Evolutionary conservation across 2,797 vertebrate genomes (phyloP).

Genomic region (Fringilla coelebs): DNA sequence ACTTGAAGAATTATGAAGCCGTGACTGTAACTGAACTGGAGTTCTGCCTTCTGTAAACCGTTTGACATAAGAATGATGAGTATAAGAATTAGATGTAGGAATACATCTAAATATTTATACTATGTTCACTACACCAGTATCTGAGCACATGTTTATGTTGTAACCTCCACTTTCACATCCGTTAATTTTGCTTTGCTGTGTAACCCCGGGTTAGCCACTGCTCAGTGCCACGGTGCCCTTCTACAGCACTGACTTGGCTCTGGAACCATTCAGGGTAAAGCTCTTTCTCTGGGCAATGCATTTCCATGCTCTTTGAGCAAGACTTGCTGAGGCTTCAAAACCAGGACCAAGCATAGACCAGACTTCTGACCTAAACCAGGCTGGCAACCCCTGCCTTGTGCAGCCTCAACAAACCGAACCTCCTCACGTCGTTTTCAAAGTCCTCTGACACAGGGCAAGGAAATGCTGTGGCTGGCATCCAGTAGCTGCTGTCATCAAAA

Average conservation of each 20-base stretch:
- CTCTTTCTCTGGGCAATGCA: not conserved
- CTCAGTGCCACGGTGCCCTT: not conserved
- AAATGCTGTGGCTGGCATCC: not conserved
- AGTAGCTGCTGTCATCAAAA: not conserved
- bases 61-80: constrained; percentile 30
- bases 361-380: not conserved
- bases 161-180: not conserved
- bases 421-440: not conserved
- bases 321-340: not conserved
- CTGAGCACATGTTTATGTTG: not conserved
- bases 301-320: not conserved
- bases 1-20: not conserved
- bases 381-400: not conserved
- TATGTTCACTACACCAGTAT: not conserved
- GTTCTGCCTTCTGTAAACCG: constrained; percentile 40
- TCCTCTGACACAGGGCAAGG: not conserved
- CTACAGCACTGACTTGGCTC: not conserved
- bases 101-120: constrained; percentile 54
- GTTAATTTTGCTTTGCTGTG: not conserved
- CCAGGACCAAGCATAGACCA: not conserved
- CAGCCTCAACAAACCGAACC: not conserved
- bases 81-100: constrained; percentile 18
- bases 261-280: fast-evolving
- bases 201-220: fast-evolving
- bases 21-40: not conserved